These are phyloP conservation scores for Myiozetetes cayanensis DNA, from an alignment of 2,113 vertebrate genomes.

Conservation along the genomic window DNA sequence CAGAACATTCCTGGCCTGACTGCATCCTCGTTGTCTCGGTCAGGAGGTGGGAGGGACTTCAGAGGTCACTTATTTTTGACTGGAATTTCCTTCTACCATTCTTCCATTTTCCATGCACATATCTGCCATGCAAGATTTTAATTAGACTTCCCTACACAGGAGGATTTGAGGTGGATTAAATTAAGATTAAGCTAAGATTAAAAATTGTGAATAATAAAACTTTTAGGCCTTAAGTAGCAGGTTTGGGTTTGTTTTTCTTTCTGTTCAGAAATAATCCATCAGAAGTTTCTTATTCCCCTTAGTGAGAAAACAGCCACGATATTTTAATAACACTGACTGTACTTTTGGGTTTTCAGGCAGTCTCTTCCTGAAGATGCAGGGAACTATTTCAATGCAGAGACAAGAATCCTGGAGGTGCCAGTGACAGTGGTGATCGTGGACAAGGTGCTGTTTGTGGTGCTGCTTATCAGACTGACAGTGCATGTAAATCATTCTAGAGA, in stretches of 20 bases:
- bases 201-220: not conserved
- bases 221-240: not conserved
- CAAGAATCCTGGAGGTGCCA: slow-evolving; percentile 85
- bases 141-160: not conserved
- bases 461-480: not conserved
- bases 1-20: not conserved
- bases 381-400: slow-evolving; percentile 81
- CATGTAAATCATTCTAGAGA: not conserved
- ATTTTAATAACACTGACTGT: not conserved
- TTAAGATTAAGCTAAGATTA: not conserved
- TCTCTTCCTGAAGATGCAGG: slow-evolving; percentile 82
- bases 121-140: not conserved
- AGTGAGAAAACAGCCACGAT: not conserved
- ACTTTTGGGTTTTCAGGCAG: slow-evolving; percentile 64
- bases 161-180: not conserved
- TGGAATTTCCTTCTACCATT: not conserved
- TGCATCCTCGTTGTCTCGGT: not conserved
- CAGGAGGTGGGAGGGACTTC: not conserved
- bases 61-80: not conserved
- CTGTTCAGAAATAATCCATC: not conserved
- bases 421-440: slow-evolving; percentile 78
- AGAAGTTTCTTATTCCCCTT: not conserved
- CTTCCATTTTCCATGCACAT: not conserved
- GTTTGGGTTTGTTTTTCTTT: not conserved
- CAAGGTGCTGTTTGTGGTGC: slow-evolving; percentile 73